These are phyloP conservation scores for Drosophila sproati DNA, from an alignment of 1,140 invertebrate species.

Conservation along the genomic window DNA sequence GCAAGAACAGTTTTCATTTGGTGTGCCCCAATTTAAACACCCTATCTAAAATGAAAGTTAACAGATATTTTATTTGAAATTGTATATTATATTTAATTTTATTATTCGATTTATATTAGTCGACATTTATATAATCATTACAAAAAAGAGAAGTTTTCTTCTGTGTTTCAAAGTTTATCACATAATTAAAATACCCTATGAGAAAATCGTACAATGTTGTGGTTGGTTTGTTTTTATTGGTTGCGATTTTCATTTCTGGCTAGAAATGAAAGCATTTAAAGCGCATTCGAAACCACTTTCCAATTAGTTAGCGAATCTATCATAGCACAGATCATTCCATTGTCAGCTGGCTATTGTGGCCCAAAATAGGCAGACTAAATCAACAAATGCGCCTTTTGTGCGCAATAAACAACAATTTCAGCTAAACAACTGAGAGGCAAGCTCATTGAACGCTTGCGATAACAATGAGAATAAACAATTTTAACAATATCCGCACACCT, in stretches of 20 bases:
- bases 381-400: constrained; percentile 51
- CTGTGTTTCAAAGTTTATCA: background rate
- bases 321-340: constrained; percentile 25
- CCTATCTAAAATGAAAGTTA: background rate
- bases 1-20: background rate
- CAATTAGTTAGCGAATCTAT: constrained; percentile 35
- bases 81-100: too few relatives aligned
- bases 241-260: constrained; percentile 26
- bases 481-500: constrained; percentile 29
- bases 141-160: background rate
- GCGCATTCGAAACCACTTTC: constrained; percentile 17
- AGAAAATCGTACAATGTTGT: constrained; percentile 16
- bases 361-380: constrained; percentile 48
- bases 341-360: constrained; percentile 45
- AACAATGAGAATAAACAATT: constrained; percentile 15
- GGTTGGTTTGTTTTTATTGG: constrained; percentile 14
- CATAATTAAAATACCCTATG: background rate
- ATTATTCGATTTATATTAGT: too few relatives aligned
- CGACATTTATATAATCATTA: too few relatives aligned
- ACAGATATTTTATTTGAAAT: too few relatives aligned
- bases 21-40: background rate
- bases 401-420: constrained; percentile 47
- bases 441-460: constrained; percentile 43
- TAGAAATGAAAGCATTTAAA: constrained; percentile 35
- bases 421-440: constrained; percentile 46